Base-by-base conservation (phyloP, 2,888 invertebrate genomes). In the Dyspetes luteomarginatus region DNA sequence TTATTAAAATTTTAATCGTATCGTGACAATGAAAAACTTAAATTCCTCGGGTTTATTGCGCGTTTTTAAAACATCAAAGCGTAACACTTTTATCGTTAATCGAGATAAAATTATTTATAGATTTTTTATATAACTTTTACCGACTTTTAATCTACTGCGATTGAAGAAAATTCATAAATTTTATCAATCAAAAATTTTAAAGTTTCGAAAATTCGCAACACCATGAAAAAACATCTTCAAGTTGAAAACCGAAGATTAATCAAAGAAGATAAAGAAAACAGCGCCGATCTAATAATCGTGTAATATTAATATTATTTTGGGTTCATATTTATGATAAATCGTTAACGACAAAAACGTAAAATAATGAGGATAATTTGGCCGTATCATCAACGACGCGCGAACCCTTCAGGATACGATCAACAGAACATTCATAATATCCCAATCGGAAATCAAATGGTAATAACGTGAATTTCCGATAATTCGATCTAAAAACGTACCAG, bases 401-500 rank as follows among this genome's bases (percentile, higher is more conserved):
- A 48, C 15, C 5, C 7, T 12, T 2, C 12, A 9, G n/a, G 4
- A 45, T 15, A 45, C 5, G 17, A 5, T 9, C 19, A 2, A 12
- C 7, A 15, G 4, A 24, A 52, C 43, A 60, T 68, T 17, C 7
- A 48, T 24, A 9, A 30, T 22, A 24, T 30, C 48, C 22, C 48
- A 24, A n/a, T 50, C 26, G 19, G 55, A 5, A 15, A 43, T 43
- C 15, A n/a, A 62, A 30, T 12, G 26, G 3, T 28, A 17, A 26
- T 45, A 68, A 19, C 12, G n/a, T 52, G 4, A 48, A 68, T 60
- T 75, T 60, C 52, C 30, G 7, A 45, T 56, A 3, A 28, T n/a
- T 5, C 22, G 45, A 17, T 22, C n/a, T 24, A 12, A 17, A 28
- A 67, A 43, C 12, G 0, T 41, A 7, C 17, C 26, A n/a, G 9